These are phyloP conservation scores for Isoperla grammatica DNA, from an alignment of 2,888 invertebrate species.

Conservation along the genomic window DNA sequence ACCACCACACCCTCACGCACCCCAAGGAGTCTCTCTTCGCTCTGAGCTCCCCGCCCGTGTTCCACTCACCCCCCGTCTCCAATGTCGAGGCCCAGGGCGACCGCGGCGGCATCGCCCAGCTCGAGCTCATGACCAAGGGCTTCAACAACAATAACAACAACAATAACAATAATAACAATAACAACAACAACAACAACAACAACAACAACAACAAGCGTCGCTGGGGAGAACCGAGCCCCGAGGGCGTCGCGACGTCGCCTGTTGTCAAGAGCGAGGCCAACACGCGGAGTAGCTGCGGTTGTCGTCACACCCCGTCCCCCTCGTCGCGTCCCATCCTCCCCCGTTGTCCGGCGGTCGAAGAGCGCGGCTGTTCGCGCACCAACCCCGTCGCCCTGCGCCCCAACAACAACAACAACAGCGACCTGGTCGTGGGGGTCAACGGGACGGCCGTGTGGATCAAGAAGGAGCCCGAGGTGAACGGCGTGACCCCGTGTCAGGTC, in stretches of 20 bases:
- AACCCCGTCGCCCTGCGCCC: slow-evolving; percentile 49
- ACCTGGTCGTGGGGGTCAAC: slow-evolving; percentile 25
- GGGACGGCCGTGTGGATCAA: slow-evolving; percentile 44
- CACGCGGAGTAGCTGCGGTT: slow-evolving; percentile 26
- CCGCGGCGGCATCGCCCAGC: slow-evolving; percentile 49
- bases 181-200: slow-evolving; percentile 17
- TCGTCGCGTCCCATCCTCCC: background rate
- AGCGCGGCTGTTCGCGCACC: slow-evolving; percentile 59
- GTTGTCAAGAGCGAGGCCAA: slow-evolving; percentile 25
- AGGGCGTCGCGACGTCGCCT: slow-evolving; percentile 16
- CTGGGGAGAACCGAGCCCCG: too few species aligned
- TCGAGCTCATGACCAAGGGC: slow-evolving; percentile 54
- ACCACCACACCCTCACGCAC: slow-evolving; percentile 8
- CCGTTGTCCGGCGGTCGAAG: background rate
- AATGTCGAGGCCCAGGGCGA: slow-evolving; percentile 4
- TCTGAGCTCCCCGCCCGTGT: slow-evolving; percentile 53
- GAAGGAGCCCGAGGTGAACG: slow-evolving; percentile 54
- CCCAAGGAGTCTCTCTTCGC: slow-evolving; percentile 1
- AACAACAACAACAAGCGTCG: slow-evolving; percentile 15
- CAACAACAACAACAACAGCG: background rate
- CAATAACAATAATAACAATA: slow-evolving; percentile 33
- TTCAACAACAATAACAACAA: slow-evolving; percentile 40
- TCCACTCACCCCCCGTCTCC: slow-evolving; percentile 53
- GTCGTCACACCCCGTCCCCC: slow-evolving; percentile 31
- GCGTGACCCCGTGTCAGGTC: slow-evolving; percentile 50